phyloP scores from a whole-genome alignment of 2,113 vertebrate genomes.

The Eleginops maclovinus region DNA sequence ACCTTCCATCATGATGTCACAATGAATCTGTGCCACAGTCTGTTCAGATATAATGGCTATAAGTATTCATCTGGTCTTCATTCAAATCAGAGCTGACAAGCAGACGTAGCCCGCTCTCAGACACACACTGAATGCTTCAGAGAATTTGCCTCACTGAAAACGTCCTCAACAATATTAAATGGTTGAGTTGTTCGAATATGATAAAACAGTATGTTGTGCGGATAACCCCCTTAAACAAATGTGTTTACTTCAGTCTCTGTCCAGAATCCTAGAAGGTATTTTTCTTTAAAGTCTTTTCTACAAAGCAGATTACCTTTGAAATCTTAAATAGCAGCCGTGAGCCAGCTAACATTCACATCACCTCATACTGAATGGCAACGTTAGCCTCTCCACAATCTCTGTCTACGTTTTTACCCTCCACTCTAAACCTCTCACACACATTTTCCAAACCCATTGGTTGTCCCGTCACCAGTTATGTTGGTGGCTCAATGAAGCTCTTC shows the following conservation, averaged over 20 bases:
- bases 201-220: slow-evolving; percentile 15
- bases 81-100: slow-evolving; percentile 62
- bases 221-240: neutral
- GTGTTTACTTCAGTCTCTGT: neutral
- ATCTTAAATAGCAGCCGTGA: neutral
- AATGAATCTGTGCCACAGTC: slow-evolving; percentile 50
- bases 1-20: slow-evolving; percentile 60
- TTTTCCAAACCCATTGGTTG: too few relatives aligned
- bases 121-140: slow-evolving; percentile 46
- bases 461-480: neutral
- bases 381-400: neutral
- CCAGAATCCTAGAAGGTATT: neutral
- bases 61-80: slow-evolving; percentile 62
- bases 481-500: neutral
- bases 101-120: slow-evolving; percentile 30
- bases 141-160: slow-evolving; percentile 50
- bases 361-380: neutral
- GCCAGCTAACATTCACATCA: neutral
- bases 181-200: slow-evolving; percentile 36
- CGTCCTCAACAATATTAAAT: slow-evolving; percentile 48
- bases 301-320: neutral
- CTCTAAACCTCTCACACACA: too few relatives aligned
- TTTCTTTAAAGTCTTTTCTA: neutral
- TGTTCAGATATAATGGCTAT: slow-evolving; percentile 50
- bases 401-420: neutral